phyloP scores from a whole-genome alignment of 2,888 invertebrate species.

The Melikaiella ostensackeni region DNA sequence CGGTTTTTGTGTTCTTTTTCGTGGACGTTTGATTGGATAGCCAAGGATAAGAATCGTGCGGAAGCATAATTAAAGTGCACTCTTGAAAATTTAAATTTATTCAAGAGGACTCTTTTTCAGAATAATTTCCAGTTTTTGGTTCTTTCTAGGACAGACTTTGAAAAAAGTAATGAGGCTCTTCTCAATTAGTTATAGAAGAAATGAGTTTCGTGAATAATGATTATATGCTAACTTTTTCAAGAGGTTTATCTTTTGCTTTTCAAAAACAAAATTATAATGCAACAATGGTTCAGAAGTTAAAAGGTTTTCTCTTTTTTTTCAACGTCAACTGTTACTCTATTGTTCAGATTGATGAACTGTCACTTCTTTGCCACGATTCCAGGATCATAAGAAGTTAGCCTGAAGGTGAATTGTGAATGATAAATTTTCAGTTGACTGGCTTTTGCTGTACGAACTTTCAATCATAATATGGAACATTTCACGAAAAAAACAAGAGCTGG shows the following conservation, averaged over 20 bases:
- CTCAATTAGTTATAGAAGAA: background rate
- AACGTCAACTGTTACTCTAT: background rate
- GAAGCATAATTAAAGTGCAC: slow-evolving; percentile 18
- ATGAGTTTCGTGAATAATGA: background rate
- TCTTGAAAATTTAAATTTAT: background rate
- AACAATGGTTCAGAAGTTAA: background rate
- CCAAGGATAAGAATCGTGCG: background rate
- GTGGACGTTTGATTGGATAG: background rate
- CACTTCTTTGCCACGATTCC: slow-evolving; percentile 2
- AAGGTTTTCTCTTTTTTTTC: background rate
- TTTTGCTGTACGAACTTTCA: slow-evolving; percentile 3
- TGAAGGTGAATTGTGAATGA: slow-evolving; percentile 10
- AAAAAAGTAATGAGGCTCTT: too few relatives aligned
- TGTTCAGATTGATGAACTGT: slow-evolving; percentile 16
- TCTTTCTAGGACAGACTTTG: too few relatives aligned
- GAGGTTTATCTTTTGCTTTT: too few relatives aligned
- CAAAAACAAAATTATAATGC: background rate
- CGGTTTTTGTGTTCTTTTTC: too few relatives aligned
- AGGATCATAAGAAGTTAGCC: background rate
- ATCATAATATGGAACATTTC: background rate
- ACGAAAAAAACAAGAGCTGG: background rate
- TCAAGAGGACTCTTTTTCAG: too few relatives aligned
- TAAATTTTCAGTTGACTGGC: slow-evolving; percentile 20
- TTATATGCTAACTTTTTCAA: background rate
- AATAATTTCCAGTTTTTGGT: too few relatives aligned